A percentile compares a stretch with the other conserved stretches of the same genome.
These are phyloP conservation scores for Elgaria multicarinata DNA, from an alignment of 2,113 vertebrate species.

Conservation along the genomic window DNA sequence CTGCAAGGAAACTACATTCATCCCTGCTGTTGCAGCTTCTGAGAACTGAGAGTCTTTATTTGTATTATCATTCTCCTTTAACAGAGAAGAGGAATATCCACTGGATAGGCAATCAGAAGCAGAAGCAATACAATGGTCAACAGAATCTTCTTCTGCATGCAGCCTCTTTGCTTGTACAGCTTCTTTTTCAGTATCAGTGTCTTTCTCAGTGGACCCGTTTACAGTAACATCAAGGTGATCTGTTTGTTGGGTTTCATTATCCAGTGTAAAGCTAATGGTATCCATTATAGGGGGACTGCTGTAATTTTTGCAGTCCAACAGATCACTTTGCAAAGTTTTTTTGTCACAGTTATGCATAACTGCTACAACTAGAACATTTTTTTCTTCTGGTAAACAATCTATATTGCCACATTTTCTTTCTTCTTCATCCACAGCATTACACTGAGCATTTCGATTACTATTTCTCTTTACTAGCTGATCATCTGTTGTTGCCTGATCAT, in stretches of 20 bases:
- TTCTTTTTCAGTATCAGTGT: conserved; percentile 74
- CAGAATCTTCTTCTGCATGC: conserved; percentile 64
- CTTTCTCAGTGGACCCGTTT: conserved; percentile 78
- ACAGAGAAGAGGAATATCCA: conserved; percentile 64
- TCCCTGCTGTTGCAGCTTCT: conserved; percentile 63
- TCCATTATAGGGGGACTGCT: conserved; percentile 75
- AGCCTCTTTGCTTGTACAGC: conserved; percentile 56
- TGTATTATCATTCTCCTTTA: conserved; percentile 71
- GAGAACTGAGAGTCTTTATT: conserved; percentile 61
- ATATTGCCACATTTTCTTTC: conserved; percentile 71
- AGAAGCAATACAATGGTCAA: conserved; percentile 63
- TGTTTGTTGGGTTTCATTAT: conserved; percentile 75
- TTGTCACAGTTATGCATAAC: conserved; percentile 82
- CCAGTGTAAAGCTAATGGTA: conserved; percentile 78
- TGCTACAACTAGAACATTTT: conserved; percentile 80
- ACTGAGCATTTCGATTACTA: conserved; percentile 66
- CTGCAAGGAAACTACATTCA: conserved; percentile 71
- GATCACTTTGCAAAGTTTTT: conserved; percentile 72
- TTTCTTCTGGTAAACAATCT: conserved; percentile 76
- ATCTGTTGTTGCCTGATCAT: conserved; percentile 83
- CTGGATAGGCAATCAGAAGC: conserved; percentile 64
- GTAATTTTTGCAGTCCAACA: conserved; percentile 76
- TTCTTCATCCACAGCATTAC: conserved; percentile 66
- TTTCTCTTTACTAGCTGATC: conserved; percentile 75
- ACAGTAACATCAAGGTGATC: conserved; percentile 74